Percentiles rank a stretch among this genome's conserved stretches.
Evolutionary conservation across 1,140 invertebrate genomes (phyloP).

Genomic region (Trichoplusia ni): DNA sequence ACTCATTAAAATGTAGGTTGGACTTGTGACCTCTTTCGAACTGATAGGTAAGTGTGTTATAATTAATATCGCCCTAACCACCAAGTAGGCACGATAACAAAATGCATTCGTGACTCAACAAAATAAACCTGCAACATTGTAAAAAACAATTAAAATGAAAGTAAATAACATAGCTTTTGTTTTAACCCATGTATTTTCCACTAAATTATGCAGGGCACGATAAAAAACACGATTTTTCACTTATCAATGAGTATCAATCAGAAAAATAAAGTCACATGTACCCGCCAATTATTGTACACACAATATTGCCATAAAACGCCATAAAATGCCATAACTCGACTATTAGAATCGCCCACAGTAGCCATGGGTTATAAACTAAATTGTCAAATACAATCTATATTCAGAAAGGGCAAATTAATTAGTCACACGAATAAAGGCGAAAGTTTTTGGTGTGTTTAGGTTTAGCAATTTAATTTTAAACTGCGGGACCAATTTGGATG

Average conservation of each 20-base stretch:
- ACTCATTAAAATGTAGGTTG: too few relatives aligned
- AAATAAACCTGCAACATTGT: too few relatives aligned
- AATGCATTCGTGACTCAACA: too few relatives aligned
- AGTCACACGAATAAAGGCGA: not conserved
- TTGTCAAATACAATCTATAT: not conserved
- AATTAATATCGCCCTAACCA: too few relatives aligned
- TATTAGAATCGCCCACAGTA: slow-evolving; percentile 5
- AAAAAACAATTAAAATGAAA: too few relatives aligned
- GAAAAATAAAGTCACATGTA: not conserved
- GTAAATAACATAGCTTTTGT: too few relatives aligned
- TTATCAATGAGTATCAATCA: not conserved
- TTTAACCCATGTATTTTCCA: not conserved
- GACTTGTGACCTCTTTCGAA: too few relatives aligned
- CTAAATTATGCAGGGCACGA: not conserved
- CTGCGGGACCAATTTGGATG: too few relatives aligned
- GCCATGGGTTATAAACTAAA: not conserved
- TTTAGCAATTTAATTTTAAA: too few relatives aligned
- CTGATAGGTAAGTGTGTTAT: too few relatives aligned
- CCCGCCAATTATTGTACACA: slow-evolving; percentile 5
- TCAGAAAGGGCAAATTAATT: not conserved
- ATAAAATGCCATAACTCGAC: not conserved
- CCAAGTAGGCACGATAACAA: too few relatives aligned
- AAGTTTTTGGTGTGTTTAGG: not conserved
- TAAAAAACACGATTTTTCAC: not conserved
- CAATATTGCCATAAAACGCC: not conserved